phyloP scores from a whole-genome alignment of 2,113 vertebrate genomes.

The Phaethon lepturus region DNA sequence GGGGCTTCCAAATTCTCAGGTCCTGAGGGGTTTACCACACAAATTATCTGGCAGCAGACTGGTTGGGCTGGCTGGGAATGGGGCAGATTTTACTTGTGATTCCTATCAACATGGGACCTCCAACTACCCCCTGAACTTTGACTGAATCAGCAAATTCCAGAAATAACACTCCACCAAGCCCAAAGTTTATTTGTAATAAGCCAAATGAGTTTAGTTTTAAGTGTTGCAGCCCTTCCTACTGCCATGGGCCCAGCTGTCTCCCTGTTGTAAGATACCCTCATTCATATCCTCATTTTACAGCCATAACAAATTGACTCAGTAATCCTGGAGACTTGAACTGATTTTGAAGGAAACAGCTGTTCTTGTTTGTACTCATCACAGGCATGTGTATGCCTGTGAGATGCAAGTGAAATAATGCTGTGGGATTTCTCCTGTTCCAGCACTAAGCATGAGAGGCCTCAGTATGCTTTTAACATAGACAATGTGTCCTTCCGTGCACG shows the following conservation, averaged over 20 bases:
- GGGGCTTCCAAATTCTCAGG: not conserved
- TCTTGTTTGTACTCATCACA: not conserved
- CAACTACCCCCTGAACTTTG: not conserved
- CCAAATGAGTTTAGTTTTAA: not conserved
- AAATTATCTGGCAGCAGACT: not conserved
- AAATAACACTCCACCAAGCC: accelerated
- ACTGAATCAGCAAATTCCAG: not conserved
- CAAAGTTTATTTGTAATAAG: not conserved
- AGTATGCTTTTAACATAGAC: not conserved
- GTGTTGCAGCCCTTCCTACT: not conserved
- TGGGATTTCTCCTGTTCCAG: not conserved
- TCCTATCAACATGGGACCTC: not conserved
- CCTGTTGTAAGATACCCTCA: not conserved
- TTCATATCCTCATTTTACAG: not conserved
- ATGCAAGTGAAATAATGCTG: not conserved
- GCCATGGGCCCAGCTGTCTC: not conserved
- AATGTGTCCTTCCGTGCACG: not conserved
- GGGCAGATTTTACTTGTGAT: not conserved
- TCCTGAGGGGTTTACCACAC: not conserved
- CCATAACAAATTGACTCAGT: not conserved
- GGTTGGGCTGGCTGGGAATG: not conserved
- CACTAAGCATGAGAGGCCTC: not conserved
- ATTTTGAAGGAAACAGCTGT: slow-evolving; percentile 5
- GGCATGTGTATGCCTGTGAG: not conserved
- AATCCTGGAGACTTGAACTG: not conserved